Percentiles rank a stretch among this genome's conserved stretches.
phyloP scores from a whole-genome alignment of 2,113 vertebrate genomes.

The Xenopus laevis region DNA sequence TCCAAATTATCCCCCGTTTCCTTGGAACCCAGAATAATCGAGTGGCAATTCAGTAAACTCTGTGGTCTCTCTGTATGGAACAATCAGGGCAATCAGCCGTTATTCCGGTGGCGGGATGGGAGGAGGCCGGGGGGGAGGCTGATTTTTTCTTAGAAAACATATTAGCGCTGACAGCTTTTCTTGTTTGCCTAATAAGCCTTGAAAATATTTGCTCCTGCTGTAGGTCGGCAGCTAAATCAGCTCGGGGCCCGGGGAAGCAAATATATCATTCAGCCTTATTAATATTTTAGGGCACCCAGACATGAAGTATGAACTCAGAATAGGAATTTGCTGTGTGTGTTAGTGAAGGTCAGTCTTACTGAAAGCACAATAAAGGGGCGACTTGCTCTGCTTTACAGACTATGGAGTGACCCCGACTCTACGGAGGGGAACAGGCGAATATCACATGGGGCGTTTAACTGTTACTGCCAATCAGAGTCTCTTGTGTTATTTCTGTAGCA shows the following conservation, averaged over 20 bases:
- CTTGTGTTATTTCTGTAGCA: too few species aligned
- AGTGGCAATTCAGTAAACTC: background rate
- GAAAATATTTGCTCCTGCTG: slow-evolving; percentile 14
- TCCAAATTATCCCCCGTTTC: slow-evolving; percentile 1
- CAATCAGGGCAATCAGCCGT: background rate
- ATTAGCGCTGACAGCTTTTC: slow-evolving; percentile 4
- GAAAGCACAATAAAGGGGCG: too few species aligned
- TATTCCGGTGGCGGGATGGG: background rate
- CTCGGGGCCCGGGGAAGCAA: slow-evolving; percentile 10
- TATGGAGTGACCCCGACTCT: background rate
- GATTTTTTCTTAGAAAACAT: slow-evolving; percentile 11
- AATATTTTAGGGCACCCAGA: slow-evolving; percentile 27
- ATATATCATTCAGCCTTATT: slow-evolving; percentile 4
- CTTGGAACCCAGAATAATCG: background rate
- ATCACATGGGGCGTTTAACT: too few species aligned
- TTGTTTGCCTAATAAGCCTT: slow-evolving; percentile 23
- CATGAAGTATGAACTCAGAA: background rate
- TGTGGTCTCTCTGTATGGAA: background rate
- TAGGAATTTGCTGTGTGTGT: background rate
- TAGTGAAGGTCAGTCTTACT: too few species aligned
- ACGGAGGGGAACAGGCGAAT: too few species aligned
- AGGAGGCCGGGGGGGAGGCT: background rate
- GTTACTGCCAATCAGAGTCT: too few species aligned
- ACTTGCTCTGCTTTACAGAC: background rate
- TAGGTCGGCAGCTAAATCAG: slow-evolving; percentile 10